Conservation (phyloP, 2,113 vertebrate genomes). For the Petrocephalus zakoni region DNA sequence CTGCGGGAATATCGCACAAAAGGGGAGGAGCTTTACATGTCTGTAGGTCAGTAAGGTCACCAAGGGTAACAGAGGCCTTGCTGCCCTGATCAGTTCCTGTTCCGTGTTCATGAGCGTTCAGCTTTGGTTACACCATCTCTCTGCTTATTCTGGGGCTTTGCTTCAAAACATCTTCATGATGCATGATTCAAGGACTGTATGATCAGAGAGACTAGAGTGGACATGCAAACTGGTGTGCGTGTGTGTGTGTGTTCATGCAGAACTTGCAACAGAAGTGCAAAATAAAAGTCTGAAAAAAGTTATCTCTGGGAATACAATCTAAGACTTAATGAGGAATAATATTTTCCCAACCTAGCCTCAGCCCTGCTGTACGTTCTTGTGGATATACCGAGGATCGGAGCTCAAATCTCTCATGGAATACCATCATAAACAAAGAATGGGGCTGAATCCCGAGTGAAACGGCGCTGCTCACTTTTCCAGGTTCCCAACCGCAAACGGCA, state of each 20-base stretch:
- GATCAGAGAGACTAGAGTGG: not conserved
- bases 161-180: not conserved
- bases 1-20: not conserved
- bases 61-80: not conserved
- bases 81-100: not conserved
- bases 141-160: not conserved
- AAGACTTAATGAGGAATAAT: constrained; percentile 2
- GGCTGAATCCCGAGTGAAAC: not conserved
- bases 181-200: not conserved
- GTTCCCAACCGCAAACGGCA: not conserved
- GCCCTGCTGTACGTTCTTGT: not conserved
- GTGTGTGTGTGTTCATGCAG: not conserved
- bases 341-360: constrained; percentile 6
- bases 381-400: not conserved
- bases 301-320: not conserved
- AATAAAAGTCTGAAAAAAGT: not conserved
- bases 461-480: not conserved
- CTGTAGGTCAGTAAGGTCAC: no score
- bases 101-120: not conserved
- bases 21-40: not conserved
- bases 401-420: not conserved
- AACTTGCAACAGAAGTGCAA: not conserved
- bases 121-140: not conserved
- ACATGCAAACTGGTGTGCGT: not conserved
- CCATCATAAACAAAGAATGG: constrained; percentile 7